Evolutionary conservation across 2,888 invertebrate species (phyloP), one percentile per base, ranked within the genome.

Genomic region (Drosophila histrio): DNA sequence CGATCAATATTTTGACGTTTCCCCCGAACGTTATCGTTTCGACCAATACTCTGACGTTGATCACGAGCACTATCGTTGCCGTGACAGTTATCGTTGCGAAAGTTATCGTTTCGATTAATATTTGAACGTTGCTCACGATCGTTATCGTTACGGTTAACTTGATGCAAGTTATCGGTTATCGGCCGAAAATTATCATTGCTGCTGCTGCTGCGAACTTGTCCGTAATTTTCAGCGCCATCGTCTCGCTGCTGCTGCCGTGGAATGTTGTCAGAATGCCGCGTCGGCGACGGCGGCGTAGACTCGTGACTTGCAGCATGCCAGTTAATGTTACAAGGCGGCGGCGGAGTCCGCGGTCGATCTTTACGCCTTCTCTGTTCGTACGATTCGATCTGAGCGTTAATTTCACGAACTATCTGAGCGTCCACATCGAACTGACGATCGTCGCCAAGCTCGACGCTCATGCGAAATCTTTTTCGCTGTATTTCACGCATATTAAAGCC

Each of bases 291-390:
- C 4, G 57, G 41, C 6, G 39, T 19, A 17, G 6, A 9, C 6
- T 52, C 38, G 2, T 38, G 44, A 11, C 22, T 46, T 15, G 17
- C 53, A 57, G 17, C 53, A 57, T 69, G 58, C 78, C 80, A 83
- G 46, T 80, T 44, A 4, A 82, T 72, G 36, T 80, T 50, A 17
- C 64, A 52, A 5, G 85, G 77, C 5, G 82, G 77, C 13, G 79
- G 54, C n/a, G 75, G 71, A 3, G 85, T 70, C 3, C 28, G 43
- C 1, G 70, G 66, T 0, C 47, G 59, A 8, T 46, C 36, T n/a
- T 15, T 30, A n/a, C 5, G 19, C 5, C n/a, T n/a, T n/a, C n/a
- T 19, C 11, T 44, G 17, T 1, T 46, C 13, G 3, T 19, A 17
- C 5, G 22, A n/a, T 11, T 70, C 61, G 6, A 80, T 21, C 9